Conservation (phyloP, 2,888 invertebrate genomes). For the Pasiphila rectangulata region DNA sequence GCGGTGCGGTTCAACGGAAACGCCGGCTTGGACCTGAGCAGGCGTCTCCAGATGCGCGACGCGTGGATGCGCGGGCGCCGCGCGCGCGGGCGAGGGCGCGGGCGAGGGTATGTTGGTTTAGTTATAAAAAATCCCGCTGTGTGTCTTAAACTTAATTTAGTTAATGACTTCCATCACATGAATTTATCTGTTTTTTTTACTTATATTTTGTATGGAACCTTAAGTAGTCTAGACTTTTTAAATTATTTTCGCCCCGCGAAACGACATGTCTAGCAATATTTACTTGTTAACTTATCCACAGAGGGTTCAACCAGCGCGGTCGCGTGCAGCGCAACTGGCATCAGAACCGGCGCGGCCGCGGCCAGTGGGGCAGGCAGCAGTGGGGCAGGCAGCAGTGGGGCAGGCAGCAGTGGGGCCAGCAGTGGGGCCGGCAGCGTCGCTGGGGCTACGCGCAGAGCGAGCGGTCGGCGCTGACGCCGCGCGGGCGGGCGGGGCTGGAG, state of each 20-base stretch:
- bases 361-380: background rate
- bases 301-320: background rate
- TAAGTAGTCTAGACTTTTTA: no score
- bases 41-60: slow-evolving; percentile 41
- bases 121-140: no score
- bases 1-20: slow-evolving; percentile 38
- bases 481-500: slow-evolving; percentile 2
- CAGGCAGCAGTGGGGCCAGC: background rate
- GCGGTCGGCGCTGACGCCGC: background rate
- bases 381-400: background rate
- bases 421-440: background rate
- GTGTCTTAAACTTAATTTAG: no score
- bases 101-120: slow-evolving; percentile 6
- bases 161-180: no score
- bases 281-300: background rate
- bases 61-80: slow-evolving; percentile 17
- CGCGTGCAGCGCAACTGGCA: background rate
- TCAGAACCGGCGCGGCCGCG: background rate
- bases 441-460: background rate
- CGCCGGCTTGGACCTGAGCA: slow-evolving; percentile 14
- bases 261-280: no score
- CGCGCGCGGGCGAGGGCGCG: slow-evolving; percentile 18
- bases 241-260: no score
- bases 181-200: background rate
- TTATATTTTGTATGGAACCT: no score